Evolutionary conservation across 2,888 invertebrate species (phyloP).

Genomic region (Platycheirus rosarum): DNA sequence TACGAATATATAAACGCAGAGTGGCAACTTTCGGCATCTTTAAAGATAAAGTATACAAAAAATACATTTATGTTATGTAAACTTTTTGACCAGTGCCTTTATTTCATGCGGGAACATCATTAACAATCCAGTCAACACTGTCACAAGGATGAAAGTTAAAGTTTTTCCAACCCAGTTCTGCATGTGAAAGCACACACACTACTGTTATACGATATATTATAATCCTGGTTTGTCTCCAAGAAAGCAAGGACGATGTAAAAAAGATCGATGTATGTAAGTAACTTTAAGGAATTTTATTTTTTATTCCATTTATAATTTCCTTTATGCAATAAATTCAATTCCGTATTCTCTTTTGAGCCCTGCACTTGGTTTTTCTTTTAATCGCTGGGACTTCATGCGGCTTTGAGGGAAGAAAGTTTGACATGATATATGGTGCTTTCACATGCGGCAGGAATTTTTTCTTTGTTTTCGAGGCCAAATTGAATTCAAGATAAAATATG

Average conservation of each 20-base stretch:
- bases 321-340: constrained; percentile 34
- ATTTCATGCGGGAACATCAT: constrained; percentile 20
- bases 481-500: constrained; percentile 33
- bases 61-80: background rate
- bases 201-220: too few relatives aligned
- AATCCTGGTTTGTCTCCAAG: constrained; percentile 24
- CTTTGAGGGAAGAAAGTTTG: constrained; percentile 45
- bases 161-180: background rate
- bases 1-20: background rate
- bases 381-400: constrained; percentile 49
- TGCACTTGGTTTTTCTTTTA: constrained; percentile 22
- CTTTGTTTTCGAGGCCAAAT: constrained; percentile 9
- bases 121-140: constrained; percentile 36
- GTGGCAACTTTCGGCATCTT: background rate
- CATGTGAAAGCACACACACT: background rate
- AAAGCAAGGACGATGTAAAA: background rate
- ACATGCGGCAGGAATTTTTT: constrained; percentile 12
- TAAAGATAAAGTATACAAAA: constrained; percentile 3
- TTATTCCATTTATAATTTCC: constrained; percentile 26
- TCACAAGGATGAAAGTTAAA: background rate
- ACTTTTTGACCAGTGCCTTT: constrained; percentile 32
- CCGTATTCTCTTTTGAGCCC: constrained; percentile 8
- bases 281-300: background rate
- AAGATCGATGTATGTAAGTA: background rate
- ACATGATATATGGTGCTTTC: constrained; percentile 67